phyloP scores from a whole-genome alignment of 2,888 invertebrate genomes.

The Anoplius nigerrimus region DNA sequence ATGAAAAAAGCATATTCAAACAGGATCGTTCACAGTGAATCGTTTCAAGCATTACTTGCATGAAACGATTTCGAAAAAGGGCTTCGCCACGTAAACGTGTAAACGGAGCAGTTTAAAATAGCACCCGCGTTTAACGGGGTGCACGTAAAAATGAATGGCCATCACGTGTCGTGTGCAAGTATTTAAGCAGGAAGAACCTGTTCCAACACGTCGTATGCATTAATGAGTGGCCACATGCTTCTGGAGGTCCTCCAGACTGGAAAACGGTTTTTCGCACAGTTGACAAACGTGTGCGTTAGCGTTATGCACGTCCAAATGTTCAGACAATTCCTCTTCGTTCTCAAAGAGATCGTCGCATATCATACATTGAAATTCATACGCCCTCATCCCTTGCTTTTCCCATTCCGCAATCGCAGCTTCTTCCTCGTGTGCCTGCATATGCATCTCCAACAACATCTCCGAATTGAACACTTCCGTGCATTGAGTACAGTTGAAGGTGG shows the following conservation, averaged over 20 bases:
- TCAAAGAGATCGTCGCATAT: slow-evolving; percentile 67
- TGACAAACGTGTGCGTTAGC: slow-evolving; percentile 65
- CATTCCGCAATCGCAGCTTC: slow-evolving; percentile 67
- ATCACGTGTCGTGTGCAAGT: no score
- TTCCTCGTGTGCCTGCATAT: slow-evolving; percentile 68
- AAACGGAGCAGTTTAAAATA: no score
- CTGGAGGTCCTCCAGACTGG: slow-evolving; percentile 65
- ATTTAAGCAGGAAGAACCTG: neutral
- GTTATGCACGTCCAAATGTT: slow-evolving; percentile 68
- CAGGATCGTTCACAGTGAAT: no score
- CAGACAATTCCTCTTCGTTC: slow-evolving; percentile 60
- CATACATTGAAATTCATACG: slow-evolving; percentile 58
- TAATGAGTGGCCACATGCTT: slow-evolving; percentile 69
- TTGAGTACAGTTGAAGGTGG: slow-evolving; percentile 59
- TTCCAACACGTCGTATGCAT: slow-evolving; percentile 28
- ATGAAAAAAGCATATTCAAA: no score
- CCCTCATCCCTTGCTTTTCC: slow-evolving; percentile 60
- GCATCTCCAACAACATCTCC: slow-evolving; percentile 66
- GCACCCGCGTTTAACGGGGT: no score
- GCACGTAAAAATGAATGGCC: no score
- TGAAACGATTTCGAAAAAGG: no score
- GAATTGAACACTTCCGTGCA: slow-evolving; percentile 64
- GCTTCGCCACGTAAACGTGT: no score
- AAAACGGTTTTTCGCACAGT: slow-evolving; percentile 68
- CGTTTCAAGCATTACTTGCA: no score